Evolutionary conservation across 1,140 invertebrate species (phyloP).

Genomic region (Hydropsyche tenuis): DNA sequence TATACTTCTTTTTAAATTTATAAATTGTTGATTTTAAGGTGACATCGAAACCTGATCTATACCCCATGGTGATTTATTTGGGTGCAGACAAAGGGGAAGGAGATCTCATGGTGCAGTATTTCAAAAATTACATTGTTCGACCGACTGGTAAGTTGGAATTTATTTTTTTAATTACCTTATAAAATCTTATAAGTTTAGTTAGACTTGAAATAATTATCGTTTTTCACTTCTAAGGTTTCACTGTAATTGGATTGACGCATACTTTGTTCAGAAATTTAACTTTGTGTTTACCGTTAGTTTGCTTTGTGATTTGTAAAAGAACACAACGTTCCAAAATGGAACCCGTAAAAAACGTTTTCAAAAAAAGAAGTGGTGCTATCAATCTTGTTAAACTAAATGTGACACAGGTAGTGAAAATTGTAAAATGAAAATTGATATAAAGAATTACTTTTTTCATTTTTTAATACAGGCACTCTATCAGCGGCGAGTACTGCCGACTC

Average conservation of each 20-base stretch:
- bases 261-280: neutral
- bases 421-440: neutral
- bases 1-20: conserved; percentile 17
- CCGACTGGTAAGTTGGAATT: conserved; percentile 64
- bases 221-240: conserved; percentile 8
- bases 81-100: conserved; percentile 72
- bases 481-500: conserved; percentile 83
- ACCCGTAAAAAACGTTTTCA: conserved; percentile 52
- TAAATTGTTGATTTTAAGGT: conserved; percentile 64
- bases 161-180: too few relatives aligned
- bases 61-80: conserved; percentile 76
- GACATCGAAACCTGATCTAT: conserved; percentile 82
- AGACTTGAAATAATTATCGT: neutral
- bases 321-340: conserved; percentile 42
- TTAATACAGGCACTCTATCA: conserved; percentile 71
- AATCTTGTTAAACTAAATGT: conserved; percentile 53
- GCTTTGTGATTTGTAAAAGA: neutral
- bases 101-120: conserved; percentile 82
- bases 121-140: conserved; percentile 75
- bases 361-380: conserved; percentile 52
- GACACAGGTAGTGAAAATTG: conserved; percentile 48
- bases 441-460: neutral
- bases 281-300: neutral
- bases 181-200: too few relatives aligned
- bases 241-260: conserved; percentile 5